Conservation (phyloP, 2,888 invertebrate genomes). For the Acanthosepion lycidas region DNA sequence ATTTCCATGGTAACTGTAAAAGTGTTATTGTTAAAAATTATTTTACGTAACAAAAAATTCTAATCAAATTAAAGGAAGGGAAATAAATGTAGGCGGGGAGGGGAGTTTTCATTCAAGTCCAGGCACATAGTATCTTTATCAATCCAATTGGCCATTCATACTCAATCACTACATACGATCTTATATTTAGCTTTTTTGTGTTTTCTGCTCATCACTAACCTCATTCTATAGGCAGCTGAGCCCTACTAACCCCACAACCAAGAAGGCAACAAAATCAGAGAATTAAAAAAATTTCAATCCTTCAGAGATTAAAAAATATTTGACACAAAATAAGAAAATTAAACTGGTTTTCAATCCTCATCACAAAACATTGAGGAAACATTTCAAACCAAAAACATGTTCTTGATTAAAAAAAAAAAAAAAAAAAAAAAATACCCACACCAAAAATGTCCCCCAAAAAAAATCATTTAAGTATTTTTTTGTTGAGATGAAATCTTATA, state of each 20-base stretch:
- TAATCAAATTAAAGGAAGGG: background rate
- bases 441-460: background rate
- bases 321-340: background rate
- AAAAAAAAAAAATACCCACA: background rate
- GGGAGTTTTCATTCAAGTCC: background rate
- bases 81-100: background rate
- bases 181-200: background rate
- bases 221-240: slow-evolving; percentile 1
- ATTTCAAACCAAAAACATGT: background rate
- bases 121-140: slow-evolving; percentile 22
- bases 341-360: slow-evolving; percentile 2
- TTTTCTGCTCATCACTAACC: slow-evolving; percentile 6
- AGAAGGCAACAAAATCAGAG: slow-evolving; percentile 33
- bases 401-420: background rate
- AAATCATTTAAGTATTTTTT: background rate
- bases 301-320: slow-evolving; percentile 8
- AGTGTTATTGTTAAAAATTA: background rate
- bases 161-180: background rate
- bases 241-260: slow-evolving; percentile 21
- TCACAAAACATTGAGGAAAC: background rate
- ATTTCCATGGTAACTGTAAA: slow-evolving; percentile 4
- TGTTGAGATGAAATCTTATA: background rate
- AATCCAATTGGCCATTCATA: background rate
- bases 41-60: background rate
- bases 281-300: slow-evolving; percentile 14